Conservation (phyloP, 2,888 invertebrate species). For the Cancer borealis region DNA sequence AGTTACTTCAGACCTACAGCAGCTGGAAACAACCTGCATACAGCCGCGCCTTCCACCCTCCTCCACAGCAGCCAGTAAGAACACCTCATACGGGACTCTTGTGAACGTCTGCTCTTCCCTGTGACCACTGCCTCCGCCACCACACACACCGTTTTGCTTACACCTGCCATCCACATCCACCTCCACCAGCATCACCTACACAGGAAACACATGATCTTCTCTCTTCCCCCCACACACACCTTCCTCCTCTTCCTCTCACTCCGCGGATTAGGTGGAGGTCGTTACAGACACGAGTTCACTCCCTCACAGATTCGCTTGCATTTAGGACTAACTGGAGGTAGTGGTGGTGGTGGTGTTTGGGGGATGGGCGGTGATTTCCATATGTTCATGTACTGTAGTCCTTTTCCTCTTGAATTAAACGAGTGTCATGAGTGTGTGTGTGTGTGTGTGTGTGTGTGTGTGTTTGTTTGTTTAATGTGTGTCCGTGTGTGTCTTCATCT, state of each 20-base stretch:
- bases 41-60: neutral
- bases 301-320: neutral
- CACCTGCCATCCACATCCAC: constrained; percentile 4
- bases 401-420: neutral
- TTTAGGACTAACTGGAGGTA: neutral
- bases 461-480: neutral
- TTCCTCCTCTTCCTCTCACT: neutral
- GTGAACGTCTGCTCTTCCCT: constrained; percentile 22
- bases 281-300: neutral
- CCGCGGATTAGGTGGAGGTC: neutral
- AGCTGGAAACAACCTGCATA: neutral
- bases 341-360: neutral
- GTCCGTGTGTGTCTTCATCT: neutral
- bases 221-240: neutral
- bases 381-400: neutral
- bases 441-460: neutral
- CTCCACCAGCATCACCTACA: neutral
- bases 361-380: neutral
- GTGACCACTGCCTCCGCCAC: neutral
- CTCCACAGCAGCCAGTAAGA: constrained; percentile 9
- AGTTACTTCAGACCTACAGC: neutral
- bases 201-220: neutral
- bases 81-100: neutral
- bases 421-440: neutral
- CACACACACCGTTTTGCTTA: neutral